Evolutionary conservation across 2,797 vertebrate genomes (phyloP).

Genomic region (Paratrypauchen microcephalus): DNA sequence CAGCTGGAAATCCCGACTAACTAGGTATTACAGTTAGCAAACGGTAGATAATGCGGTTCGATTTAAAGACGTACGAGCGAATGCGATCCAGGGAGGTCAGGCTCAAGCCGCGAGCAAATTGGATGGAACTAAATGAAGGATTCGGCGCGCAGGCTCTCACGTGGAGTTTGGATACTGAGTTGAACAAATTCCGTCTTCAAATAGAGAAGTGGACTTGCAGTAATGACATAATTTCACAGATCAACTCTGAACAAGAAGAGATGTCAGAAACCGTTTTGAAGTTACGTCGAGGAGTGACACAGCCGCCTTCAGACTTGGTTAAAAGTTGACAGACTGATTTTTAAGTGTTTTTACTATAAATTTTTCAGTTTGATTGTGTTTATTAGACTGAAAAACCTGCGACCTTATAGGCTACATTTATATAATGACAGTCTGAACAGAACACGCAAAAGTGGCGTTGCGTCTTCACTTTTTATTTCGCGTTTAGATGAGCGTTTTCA

Average conservation of each 20-base stretch:
- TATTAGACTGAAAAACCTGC: too few species aligned
- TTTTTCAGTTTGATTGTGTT: too few species aligned
- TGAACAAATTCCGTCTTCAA: slow-evolving; percentile 66
- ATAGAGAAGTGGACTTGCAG: slow-evolving; percentile 39
- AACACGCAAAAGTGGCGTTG: too few species aligned
- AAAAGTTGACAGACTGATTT: not conserved
- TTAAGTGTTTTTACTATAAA: too few species aligned
- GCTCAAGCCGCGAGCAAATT: slow-evolving; percentile 74
- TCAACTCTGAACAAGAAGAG: slow-evolving; percentile 40
- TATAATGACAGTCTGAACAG: too few species aligned
- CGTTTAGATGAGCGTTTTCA: too few species aligned
- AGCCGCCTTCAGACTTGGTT: not conserved
- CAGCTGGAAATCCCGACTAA: slow-evolving; percentile 63
- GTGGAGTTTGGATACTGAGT: slow-evolving; percentile 57
- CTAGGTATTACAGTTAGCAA: slow-evolving; percentile 78
- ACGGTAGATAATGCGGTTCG: slow-evolving; percentile 76
- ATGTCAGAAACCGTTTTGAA: slow-evolving; percentile 23
- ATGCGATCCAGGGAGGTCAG: slow-evolving; percentile 68
- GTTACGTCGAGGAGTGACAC: slow-evolving; percentile 28
- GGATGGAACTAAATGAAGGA: slow-evolving; percentile 72
- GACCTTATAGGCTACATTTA: too few species aligned
- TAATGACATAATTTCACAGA: slow-evolving; percentile 67
- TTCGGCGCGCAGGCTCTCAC: slow-evolving; percentile 47
- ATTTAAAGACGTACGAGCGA: slow-evolving; percentile 72
- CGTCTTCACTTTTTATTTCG: too few species aligned